phyloP scores from a whole-genome alignment of 1,140 invertebrate species.

The Pygmarrhopalites habei region DNA sequence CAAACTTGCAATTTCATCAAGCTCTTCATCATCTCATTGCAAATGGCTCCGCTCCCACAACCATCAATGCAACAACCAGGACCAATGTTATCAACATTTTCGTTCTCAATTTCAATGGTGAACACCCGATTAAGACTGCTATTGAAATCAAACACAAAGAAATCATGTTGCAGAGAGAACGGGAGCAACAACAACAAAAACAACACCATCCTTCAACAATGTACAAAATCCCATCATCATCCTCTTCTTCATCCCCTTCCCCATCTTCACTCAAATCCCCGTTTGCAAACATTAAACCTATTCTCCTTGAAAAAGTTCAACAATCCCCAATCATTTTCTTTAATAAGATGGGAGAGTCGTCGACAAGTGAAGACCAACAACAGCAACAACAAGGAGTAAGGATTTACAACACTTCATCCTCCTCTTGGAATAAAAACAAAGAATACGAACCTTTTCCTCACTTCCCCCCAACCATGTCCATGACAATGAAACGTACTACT shows the following conservation, averaged over 20 bases:
- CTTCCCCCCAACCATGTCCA: too few species aligned
- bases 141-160: background rate
- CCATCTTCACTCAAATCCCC: background rate
- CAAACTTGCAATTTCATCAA: conserved; percentile 39
- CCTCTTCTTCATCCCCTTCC: background rate
- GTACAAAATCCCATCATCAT: too few species aligned
- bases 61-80: conserved; percentile 36
- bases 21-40: conserved; percentile 36
- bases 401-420: too few species aligned
- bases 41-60: conserved; percentile 34
- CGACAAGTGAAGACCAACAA: too few species aligned
- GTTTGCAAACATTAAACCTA: background rate
- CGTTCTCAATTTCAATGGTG: conserved; percentile 36
- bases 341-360: conserved; percentile 11
- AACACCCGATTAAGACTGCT: conserved; percentile 1
- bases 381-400: too few species aligned
- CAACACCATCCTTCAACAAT: background rate
- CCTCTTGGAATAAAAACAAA: too few species aligned
- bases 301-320: conserved; percentile 15
- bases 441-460: too few species aligned
- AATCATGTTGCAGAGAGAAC: background rate
- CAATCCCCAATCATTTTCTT: conserved; percentile 6
- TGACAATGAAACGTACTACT: too few species aligned
- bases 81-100: conserved; percentile 40
- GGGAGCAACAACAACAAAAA: conserved; percentile 8